phyloP scores from a whole-genome alignment of 2,888 invertebrate genomes.

The Myathropa florea region DNA sequence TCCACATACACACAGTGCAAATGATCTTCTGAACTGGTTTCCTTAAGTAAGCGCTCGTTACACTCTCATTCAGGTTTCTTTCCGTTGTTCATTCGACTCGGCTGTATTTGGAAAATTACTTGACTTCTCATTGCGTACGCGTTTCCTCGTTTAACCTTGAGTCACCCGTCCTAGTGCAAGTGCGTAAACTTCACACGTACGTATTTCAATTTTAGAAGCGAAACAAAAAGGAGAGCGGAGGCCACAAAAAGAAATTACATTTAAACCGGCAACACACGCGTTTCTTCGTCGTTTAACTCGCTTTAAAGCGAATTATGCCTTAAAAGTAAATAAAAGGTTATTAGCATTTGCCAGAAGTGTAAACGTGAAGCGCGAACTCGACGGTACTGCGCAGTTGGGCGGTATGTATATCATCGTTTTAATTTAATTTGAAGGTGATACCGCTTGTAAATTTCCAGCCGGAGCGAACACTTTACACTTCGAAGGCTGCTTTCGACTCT shows the following conservation, averaged over 20 bases:
- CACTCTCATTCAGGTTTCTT: neutral
- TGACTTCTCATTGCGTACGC: conserved; percentile 28
- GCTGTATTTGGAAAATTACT: conserved; percentile 15
- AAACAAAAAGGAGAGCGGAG: neutral
- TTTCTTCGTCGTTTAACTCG: neutral
- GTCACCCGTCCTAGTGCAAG: conserved; percentile 5
- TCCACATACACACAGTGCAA: neutral
- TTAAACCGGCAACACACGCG: neutral
- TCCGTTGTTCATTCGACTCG: neutral
- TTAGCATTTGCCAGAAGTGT: conserved; percentile 37
- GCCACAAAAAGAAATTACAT: neutral
- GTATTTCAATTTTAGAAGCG: neutral
- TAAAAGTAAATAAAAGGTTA: conserved; percentile 56
- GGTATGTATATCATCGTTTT: conserved; percentile 34
- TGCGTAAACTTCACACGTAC: conserved; percentile 13
- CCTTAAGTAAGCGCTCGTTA: neutral
- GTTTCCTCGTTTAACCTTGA: conserved; percentile 32
- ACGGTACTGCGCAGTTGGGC: conserved; percentile 49
- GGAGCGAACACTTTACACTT: conserved; percentile 28
- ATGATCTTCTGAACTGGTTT: conserved; percentile 12
- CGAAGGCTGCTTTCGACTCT: conserved; percentile 6
- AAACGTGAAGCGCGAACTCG: neutral
- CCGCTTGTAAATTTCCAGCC: conserved; percentile 10
- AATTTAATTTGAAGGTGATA: conserved; percentile 59
- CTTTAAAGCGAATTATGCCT: conserved; percentile 6